Evolutionary conservation across 2,113 vertebrate species (phyloP), one percentile per base, ranked within the genome.

Genomic region (Larimichthys crocea): DNA sequence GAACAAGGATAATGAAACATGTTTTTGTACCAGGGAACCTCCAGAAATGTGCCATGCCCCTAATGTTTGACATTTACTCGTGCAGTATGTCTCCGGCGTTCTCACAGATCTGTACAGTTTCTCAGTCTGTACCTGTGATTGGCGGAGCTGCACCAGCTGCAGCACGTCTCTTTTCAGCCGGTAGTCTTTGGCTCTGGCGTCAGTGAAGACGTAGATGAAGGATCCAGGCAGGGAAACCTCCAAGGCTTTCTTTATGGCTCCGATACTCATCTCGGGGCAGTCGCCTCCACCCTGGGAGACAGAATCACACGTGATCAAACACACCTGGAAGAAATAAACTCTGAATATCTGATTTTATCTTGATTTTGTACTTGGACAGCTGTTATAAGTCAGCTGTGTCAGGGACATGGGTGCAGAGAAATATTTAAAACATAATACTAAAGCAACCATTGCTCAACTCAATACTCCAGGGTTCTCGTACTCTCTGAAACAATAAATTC

Each of bases 221-320:
- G 97, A 99, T 57, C 96, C 94, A 0, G 97, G 97, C 49, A 96
- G 91, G 0, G 97, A 96, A 24, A 97, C 92, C 82, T 99, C 97
- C 89, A 98, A 91, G 0, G 97, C 97, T 31, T 91, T 94, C 86
- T 95, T 95, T 88, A 99, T 97, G 87, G 97, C 97, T 5, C 96
- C 96, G 50, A 99, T 90, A 0, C 97, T 98, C 97, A 99, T 99
- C 93, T 99, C 97, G 0, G 97, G 97, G 83, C 97, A 99, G 91
- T 99, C 97, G 0, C 97, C 97, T 0, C 97, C 97, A 0, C 97
- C 97, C 97, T 99, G 93, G 5, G 35, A 52, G 57, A 83, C 22
- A 88, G 11, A 87, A 64, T 49, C 26, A 63, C 22, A 87, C 68
- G 66, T 16, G 57, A 74, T 79, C 20, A 80, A 55, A 65, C 20